phyloP scores from a whole-genome alignment of 2,797 vertebrate genomes.

The Synaphobranchus kaupii region DNA sequence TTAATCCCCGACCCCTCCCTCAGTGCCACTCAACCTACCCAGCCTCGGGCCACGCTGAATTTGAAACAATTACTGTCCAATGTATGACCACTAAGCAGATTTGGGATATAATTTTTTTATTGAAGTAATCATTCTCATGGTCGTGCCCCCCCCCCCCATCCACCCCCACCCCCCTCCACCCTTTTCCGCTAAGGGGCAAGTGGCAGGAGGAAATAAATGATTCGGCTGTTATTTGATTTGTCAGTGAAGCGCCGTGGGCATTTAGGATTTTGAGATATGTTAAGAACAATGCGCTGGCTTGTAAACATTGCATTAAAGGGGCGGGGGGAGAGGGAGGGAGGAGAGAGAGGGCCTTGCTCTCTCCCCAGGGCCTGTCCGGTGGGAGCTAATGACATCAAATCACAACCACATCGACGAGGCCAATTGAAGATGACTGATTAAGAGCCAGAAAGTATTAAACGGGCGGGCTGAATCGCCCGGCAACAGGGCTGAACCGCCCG shows the following conservation, averaged over 20 bases:
- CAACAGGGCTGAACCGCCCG: slow-evolving; percentile 83
- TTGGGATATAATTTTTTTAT: slow-evolving; percentile 83
- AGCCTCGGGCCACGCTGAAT: slow-evolving; percentile 78
- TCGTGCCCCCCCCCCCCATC: slow-evolving; percentile 63
- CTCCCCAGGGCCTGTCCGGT: slow-evolving; percentile 37
- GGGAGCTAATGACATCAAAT: slow-evolving; percentile 50
- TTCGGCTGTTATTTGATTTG: slow-evolving; percentile 88
- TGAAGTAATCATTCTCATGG: slow-evolving; percentile 85
- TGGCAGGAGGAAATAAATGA: slow-evolving; percentile 84
- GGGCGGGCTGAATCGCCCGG: slow-evolving; percentile 80
- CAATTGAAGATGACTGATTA: slow-evolving; percentile 88
- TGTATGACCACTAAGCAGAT: slow-evolving; percentile 76
- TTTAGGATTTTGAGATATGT: slow-evolving; percentile 85
- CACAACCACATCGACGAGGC: slow-evolving; percentile 62
- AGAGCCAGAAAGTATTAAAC: slow-evolving; percentile 87
- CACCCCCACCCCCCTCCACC: slow-evolving; percentile 65
- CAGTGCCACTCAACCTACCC: slow-evolving; percentile 57
- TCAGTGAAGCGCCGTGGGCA: slow-evolving; percentile 80
- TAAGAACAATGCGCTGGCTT: slow-evolving; percentile 74
- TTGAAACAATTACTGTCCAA: slow-evolving; percentile 84
- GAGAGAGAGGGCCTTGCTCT: slow-evolving; percentile 13
- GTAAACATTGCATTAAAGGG: slow-evolving; percentile 66
- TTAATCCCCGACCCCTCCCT: slow-evolving; percentile 45
- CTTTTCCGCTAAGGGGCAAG: slow-evolving; percentile 67
- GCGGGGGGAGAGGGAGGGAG: slow-evolving; percentile 24